Percentiles rank a stretch among this genome's conserved stretches.
phyloP scores from a whole-genome alignment of 2,113 vertebrate species.

The Colistium nudipinnis region DNA sequence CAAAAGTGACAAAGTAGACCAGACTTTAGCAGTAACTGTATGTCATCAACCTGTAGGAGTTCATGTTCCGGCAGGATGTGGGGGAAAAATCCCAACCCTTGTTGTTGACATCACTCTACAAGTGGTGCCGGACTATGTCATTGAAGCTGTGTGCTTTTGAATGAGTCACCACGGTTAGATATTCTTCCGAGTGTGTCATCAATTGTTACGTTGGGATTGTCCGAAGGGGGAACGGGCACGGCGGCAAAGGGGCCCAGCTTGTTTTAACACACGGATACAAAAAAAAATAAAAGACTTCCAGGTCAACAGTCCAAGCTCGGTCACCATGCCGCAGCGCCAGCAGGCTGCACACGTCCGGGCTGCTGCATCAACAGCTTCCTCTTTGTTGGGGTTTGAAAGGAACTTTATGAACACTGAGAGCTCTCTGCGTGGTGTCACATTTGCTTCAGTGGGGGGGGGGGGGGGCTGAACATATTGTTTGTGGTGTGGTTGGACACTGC shows the following conservation, averaged over 20 bases:
- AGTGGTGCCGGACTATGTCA: conserved; percentile 18
- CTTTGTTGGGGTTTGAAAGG: conserved; percentile 47
- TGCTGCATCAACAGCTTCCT: conserved; percentile 53
- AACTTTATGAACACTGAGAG: conserved; percentile 16
- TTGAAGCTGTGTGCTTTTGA: background rate
- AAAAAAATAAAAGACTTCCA: conserved; percentile 21
- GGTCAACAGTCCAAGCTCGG: conserved; percentile 28
- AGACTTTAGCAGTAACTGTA: background rate
- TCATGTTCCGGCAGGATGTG: conserved; percentile 17
- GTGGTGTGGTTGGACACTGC: conserved; percentile 13
- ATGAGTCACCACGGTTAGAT: conserved; percentile 10
- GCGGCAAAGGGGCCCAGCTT: background rate
- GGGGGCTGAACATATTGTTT: conserved; percentile 37
- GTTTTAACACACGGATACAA: conserved; percentile 20
- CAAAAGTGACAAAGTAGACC: background rate
- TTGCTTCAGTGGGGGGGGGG: background rate
- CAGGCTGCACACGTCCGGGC: conserved; percentile 28
- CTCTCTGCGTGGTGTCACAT: background rate
- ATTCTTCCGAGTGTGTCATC: background rate
- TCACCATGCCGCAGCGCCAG: conserved; percentile 3
- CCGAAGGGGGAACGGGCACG: too few relatives aligned
- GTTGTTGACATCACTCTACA: conserved; percentile 5
- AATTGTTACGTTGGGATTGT: background rate
- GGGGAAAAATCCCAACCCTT: conserved; percentile 1
- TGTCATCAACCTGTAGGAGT: background rate